phyloP scores from a whole-genome alignment of 2,797 vertebrate species.

The Geotrypetes seraphini region DNA sequence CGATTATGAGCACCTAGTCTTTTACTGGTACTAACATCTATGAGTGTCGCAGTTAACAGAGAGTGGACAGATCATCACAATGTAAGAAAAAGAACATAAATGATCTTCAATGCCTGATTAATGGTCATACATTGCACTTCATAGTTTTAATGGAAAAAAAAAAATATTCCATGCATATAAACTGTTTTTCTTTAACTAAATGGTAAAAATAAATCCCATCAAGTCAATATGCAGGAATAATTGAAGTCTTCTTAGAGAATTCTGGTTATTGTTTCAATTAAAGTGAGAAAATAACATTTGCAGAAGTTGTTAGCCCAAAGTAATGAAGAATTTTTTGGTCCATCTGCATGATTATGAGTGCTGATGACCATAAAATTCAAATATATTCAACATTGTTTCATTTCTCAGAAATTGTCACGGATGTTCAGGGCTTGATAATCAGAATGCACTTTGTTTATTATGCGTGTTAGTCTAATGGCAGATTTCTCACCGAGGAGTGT shows the following conservation, averaged over 20 bases:
- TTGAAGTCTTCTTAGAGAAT: neutral
- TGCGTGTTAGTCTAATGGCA: conserved; percentile 10
- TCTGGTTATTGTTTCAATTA: neutral
- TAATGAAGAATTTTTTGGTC: conserved; percentile 15
- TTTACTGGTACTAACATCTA: no score
- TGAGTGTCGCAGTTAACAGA: no score
- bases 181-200: conserved; percentile 12
- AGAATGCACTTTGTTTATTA: conserved; percentile 21
- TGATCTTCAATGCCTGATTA: conserved; percentile 23
- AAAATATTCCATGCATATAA: conserved; percentile 34
- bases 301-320: conserved; percentile 32
- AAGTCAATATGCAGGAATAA: neutral
- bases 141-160: conserved; percentile 19
- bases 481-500: conserved; percentile 18
- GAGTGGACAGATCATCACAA: conserved; percentile 18
- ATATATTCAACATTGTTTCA: conserved; percentile 17
- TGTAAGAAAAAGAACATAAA: conserved; percentile 33
- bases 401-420: conserved; percentile 23
- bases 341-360: conserved; percentile 22
- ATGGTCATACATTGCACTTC: conserved; percentile 20
- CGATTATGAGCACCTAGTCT: no score
- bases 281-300: conserved; percentile 12
- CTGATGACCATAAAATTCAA: conserved; percentile 23
- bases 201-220: neutral
- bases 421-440: conserved; percentile 6